Conservation (phyloP, 30 jellyfish, hydroid and myxozoan genomes). For the Turritopsis rubra region DNA sequence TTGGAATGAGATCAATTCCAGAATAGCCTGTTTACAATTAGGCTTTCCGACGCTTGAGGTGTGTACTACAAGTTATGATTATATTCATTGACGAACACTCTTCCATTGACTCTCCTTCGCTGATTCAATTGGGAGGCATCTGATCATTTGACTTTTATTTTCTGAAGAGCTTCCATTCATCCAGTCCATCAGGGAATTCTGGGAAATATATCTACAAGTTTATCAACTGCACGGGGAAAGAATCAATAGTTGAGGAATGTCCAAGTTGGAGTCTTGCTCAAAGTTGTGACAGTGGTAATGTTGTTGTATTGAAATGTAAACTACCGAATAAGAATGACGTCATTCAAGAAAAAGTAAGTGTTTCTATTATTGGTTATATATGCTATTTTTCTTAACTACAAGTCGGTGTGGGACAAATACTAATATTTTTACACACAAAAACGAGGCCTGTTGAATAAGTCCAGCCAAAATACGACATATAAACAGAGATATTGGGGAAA, state of each 20-base stretch:
- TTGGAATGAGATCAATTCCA: slow-evolving; percentile 12
- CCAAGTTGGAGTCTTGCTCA: background rate
- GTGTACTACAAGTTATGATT: too few species aligned
- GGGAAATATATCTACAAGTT: background rate
- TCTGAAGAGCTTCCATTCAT: background rate
- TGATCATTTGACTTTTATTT: background rate
- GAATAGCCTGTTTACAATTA: slow-evolving; percentile 17
- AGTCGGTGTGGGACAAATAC: too few species aligned
- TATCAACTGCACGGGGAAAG: slow-evolving; percentile 22
- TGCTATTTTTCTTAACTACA: too few species aligned
- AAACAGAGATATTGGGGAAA: too few species aligned
- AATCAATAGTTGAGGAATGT: slow-evolving; percentile 24
- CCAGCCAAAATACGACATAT: too few species aligned
- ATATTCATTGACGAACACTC: too few species aligned
- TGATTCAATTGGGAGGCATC: background rate
- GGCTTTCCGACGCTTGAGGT: background rate
- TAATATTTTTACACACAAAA: too few species aligned
- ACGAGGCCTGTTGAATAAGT: too few species aligned
- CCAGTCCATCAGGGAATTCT: background rate
- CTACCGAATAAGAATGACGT: background rate
- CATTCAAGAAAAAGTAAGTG: background rate
- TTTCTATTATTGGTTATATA: too few species aligned
- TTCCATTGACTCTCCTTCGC: background rate
- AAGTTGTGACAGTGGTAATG: background rate
- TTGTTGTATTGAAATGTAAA: background rate